Percentiles rank a stretch among this genome's conserved stretches.
Evolutionary conservation across 2,888 invertebrate species (phyloP).

Genomic region (Orchestes rusci): DNA sequence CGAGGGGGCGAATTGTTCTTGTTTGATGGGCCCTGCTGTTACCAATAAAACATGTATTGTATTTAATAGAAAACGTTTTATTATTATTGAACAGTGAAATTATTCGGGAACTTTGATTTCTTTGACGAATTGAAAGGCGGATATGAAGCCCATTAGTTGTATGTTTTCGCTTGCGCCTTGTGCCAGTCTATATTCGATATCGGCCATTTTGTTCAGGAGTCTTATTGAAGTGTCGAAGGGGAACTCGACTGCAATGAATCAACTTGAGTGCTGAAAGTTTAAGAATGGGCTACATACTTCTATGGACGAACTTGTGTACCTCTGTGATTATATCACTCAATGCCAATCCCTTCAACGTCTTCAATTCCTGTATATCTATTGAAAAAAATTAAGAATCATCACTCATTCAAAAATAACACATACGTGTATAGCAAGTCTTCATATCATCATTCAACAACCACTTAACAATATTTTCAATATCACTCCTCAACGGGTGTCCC

Average conservation of each 20-base stretch:
- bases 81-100: too few species aligned
- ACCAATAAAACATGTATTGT: too few species aligned
- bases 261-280: not conserved
- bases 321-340: conserved; percentile 90
- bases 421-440: conserved; percentile 69
- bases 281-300: conserved; percentile 56
- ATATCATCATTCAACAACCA: conserved; percentile 79
- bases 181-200: conserved; percentile 79
- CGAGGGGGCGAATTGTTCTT: too few species aligned
- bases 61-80: too few species aligned
- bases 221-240: conserved; percentile 71
- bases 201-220: conserved; percentile 80
- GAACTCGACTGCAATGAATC: conserved; percentile 66
- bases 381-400: not conserved
- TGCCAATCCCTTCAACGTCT: conserved; percentile 84
- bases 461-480: conserved; percentile 82
- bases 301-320: conserved; percentile 75
- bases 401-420: conserved; percentile 4
- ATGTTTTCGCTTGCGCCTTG: conserved; percentile 85
- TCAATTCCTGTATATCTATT: conserved; percentile 72
- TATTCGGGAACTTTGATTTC: conserved; percentile 36
- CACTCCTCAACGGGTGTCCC: conserved; percentile 86
- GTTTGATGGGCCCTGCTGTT: too few species aligned
- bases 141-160: conserved; percentile 81
- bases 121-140: conserved; percentile 77